Base-by-base conservation (phyloP, 2,113 vertebrate species). In the Paedocypris sp. region DNA sequence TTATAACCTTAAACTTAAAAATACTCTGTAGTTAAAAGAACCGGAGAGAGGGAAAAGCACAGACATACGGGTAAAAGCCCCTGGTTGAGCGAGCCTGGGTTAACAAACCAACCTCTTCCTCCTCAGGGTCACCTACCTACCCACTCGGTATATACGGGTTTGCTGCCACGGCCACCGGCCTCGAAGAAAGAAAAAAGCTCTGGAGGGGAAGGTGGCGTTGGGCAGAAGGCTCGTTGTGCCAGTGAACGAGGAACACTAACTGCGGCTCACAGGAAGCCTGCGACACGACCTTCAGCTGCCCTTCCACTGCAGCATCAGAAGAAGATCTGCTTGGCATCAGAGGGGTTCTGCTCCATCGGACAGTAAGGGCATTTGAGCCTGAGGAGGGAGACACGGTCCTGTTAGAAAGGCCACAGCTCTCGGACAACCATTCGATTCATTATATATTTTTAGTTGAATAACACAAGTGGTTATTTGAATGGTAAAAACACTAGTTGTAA, bases 281-380 rank as follows among this genome's bases (percentile, higher is more conserved):
- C 19, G n/a, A 53, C 51, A 26, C 5, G 12, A 31, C 35, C 19
- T 39, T 41, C 51, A 1, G 12, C 39, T 38, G 32, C 29, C 3
- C 38, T 31, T 50, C 22, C 5, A 18, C 20, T 29, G 31, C 33
- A 23, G 15, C 73, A 75, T 92, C 89, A 92, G 85, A 93, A 92
- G 77, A 87, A 90, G 77, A 92, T 88, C 74, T 87, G 89, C 69
- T 93, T 92, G 71, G 90, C 91, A 52, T 93, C 90, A 72, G 90
- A 88, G 1, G 89, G 89, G 73, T 90, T 91, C 81, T 92, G 90
- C 76, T 92, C 91, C 89, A 92, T 91, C 36, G 91, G 90, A 66
- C 91, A 93, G 73, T 91, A 93, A 26, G 91, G 89, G 75, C 91
- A 93, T 82, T 92, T 92, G 66, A 93, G 79, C 79, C 90, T 91